Evolutionary conservation across 2,113 vertebrate species (phyloP), one percentile per base, ranked within the genome.

Genomic region (Pluvianellus socialis): DNA sequence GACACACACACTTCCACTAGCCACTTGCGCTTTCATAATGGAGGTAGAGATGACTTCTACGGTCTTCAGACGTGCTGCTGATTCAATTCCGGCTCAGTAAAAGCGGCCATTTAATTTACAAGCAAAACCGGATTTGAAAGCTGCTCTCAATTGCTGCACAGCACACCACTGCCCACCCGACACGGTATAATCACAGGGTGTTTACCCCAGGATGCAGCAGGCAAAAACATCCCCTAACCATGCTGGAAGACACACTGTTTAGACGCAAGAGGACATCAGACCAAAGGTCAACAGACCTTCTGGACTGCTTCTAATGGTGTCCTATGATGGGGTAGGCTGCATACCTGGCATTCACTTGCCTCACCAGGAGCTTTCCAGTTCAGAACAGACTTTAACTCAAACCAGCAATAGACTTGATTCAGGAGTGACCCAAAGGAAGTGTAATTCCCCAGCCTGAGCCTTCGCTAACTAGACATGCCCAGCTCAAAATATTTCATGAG

Each of bases 81-180:
- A 79, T 79, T 81, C 1, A 9, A 74, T 75, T 81, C 70, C 70
- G 2, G 2, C 77, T 87, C 44, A 15, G 86, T 30, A 44, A 67
- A 90, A 92, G 52, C 0, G 0, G 22, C 73, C 74, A 61, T 84
- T 86, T 72, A 75, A 82, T 82, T 91, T 79, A 92, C 95, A 95
- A 91, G 94, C 86, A 94, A 85, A 97, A 92, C 95, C 6, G 47
- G 96, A 92, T 92, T 92, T n/a, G 73, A 75, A 96, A 94, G 84
- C 66, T 94, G 91, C 80, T 89, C 76, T 70, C 83, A 84, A 67
- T 90, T 86, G 86, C 68, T 7, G 12, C 61, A 35, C 27, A 62
- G 77, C 62, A 81, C 89, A 79, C 24, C 42, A 19, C 56, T 96
- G 91, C 77, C 95, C 91, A 94, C 80, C 93, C n/a, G 18, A 72